phyloP scores from a whole-genome alignment of 2,113 vertebrate genomes.

The Odontophorus gujanensis region DNA sequence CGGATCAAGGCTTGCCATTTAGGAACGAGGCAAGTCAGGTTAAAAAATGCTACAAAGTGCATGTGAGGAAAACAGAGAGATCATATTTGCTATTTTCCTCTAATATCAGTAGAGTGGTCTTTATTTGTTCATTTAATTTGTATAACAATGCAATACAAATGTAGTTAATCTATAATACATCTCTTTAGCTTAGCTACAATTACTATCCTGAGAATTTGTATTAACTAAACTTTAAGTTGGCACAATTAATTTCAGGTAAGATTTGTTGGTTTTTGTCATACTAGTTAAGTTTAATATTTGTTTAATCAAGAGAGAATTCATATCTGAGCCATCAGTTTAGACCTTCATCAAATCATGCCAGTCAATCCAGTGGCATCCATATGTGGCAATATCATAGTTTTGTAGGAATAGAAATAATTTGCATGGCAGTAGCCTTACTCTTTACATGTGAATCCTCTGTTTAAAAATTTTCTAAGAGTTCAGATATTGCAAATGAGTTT shows the following conservation, averaged over 20 bases:
- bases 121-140: not conserved
- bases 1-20: constrained; percentile 22
- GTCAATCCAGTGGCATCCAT: not conserved
- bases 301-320: not conserved
- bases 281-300: not conserved
- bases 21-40: not conserved
- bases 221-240: not conserved
- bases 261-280: not conserved
- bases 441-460: not conserved
- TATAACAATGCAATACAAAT: not conserved
- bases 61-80: not conserved
- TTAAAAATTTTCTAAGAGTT: not conserved
- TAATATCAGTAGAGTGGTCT: not conserved
- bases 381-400: not conserved
- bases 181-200: not conserved
- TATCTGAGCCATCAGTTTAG: not conserved
- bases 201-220: not conserved
- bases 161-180: not conserved
- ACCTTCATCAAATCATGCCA: not conserved
- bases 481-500: not conserved
- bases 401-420: not conserved
- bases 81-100: not conserved
- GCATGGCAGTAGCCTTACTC: not conserved
- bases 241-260: not conserved
- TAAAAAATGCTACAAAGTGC: not conserved